Percentiles rank a stretch among this genome's conserved stretches.
These are phyloP conservation scores for Pocillopora grandis DNA, from an alignment of 92 coral and sea anemone species.

Conservation along the genomic window DNA sequence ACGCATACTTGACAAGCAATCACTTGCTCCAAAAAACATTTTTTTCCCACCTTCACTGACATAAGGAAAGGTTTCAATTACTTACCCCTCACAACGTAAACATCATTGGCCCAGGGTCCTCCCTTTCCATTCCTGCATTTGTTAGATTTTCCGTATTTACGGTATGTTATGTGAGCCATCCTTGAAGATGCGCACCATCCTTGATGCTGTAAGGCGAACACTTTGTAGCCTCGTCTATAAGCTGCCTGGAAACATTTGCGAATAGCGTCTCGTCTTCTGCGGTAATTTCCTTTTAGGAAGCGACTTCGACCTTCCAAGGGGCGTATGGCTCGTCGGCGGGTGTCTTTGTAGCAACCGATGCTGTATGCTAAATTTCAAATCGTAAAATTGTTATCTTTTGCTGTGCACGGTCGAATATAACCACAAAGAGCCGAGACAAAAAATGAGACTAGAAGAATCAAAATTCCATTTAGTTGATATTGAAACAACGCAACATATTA, in stretches of 20 bases:
- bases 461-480: too few relatives aligned
- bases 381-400: neutral
- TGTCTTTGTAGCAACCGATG: conserved; percentile 26
- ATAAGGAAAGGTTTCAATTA: too few relatives aligned
- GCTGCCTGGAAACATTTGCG: conserved; percentile 13
- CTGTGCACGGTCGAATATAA: too few relatives aligned
- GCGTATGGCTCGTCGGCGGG: conserved; percentile 12
- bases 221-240: conserved; percentile 3
- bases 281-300: conserved; percentile 6
- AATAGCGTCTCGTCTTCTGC: conserved; percentile 8
- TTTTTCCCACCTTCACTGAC: too few relatives aligned
- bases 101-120: conserved; percentile 30
- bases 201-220: conserved; percentile 39
- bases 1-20: too few relatives aligned
- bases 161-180: conserved; percentile 17
- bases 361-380: neutral
- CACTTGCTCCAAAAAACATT: too few relatives aligned
- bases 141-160: neutral
- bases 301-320: conserved; percentile 15
- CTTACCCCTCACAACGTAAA: conserved; percentile 18
- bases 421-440: too few relatives aligned
- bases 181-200: conserved; percentile 38
- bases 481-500: too few relatives aligned
- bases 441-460: too few relatives aligned
- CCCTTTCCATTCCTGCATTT: conserved; percentile 25